These are phyloP conservation scores for Theristicus caerulescens DNA, from an alignment of 2,113 vertebrate species.

Conservation along the genomic window DNA sequence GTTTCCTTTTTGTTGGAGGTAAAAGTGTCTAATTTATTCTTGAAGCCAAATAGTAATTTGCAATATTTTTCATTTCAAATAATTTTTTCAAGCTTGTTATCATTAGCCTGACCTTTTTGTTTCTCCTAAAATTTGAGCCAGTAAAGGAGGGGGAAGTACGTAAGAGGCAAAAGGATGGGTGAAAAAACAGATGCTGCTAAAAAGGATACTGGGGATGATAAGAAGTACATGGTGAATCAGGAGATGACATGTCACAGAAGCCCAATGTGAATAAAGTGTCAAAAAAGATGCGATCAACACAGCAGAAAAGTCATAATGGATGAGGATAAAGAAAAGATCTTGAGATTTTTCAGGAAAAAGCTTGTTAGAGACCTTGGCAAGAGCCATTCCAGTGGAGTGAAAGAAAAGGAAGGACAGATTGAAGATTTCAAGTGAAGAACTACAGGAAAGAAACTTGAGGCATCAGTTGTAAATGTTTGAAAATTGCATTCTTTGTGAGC, in stretches of 20 bases:
- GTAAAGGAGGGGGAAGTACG: neutral
- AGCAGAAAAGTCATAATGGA: neutral
- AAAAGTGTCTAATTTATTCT: neutral
- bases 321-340: neutral
- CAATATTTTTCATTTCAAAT: neutral
- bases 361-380: constrained; percentile 15
- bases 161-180: neutral
- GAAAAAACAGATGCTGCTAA: neutral
- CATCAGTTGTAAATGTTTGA: constrained; percentile 63
- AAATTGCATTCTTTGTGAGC: constrained; percentile 62
- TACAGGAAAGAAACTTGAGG: constrained; percentile 57
- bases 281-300: neutral
- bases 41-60: neutral
- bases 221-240: neutral
- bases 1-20: neutral
- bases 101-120: neutral
- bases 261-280: neutral
- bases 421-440: constrained; percentile 52
- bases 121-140: neutral
- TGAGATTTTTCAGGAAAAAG: constrained; percentile 16
- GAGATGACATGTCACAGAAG: neutral
- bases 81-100: neutral
- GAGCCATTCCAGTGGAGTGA: neutral
- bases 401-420: constrained; percentile 40
- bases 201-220: neutral